Evolutionary conservation across 2,797 vertebrate genomes (phyloP).

Genomic region (Parambassis ranga): DNA sequence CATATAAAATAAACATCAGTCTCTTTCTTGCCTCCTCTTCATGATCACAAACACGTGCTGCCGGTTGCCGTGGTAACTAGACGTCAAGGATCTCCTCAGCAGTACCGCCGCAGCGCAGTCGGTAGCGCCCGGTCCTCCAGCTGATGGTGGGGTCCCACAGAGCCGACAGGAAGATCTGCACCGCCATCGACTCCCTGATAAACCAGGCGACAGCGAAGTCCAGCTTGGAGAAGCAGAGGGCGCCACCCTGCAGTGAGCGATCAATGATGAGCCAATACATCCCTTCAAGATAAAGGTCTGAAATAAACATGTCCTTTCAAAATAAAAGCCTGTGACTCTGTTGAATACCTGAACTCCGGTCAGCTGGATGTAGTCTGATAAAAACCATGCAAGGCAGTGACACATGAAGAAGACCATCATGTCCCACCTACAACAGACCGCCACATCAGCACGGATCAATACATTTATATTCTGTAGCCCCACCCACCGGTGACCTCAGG

Average conservation of each 20-base stretch:
- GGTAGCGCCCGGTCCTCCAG: conserved; percentile 96
- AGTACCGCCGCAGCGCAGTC: conserved; percentile 94
- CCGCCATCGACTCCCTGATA: conserved; percentile 97
- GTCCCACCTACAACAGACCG: conserved; percentile 83
- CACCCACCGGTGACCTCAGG: background rate
- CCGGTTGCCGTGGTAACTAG: conserved; percentile 60
- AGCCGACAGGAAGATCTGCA: conserved; percentile 97
- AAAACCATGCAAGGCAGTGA: conserved; percentile 97
- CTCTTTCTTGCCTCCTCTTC: conserved; percentile 2
- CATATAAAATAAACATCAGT: conserved; percentile 37
- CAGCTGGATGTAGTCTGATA: conserved; percentile 95
- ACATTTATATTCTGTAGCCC: background rate
- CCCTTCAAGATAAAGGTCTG: background rate
- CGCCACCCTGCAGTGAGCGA: conserved; percentile 81
- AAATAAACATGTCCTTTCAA: background rate
- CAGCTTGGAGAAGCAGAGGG: conserved; percentile 93
- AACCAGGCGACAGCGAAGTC: conserved; percentile 99
- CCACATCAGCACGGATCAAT: background rate
- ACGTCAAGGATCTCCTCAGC: conserved; percentile 97
- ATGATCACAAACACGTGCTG: background rate
- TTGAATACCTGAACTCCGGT: conserved; percentile 91
- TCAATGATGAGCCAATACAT: background rate
- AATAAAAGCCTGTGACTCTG: background rate
- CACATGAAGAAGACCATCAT: conserved; percentile 99
- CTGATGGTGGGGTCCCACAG: conserved; percentile 98